phyloP scores from a whole-genome alignment of 2,113 vertebrate species.

The Aldabrachelys gigantea region DNA sequence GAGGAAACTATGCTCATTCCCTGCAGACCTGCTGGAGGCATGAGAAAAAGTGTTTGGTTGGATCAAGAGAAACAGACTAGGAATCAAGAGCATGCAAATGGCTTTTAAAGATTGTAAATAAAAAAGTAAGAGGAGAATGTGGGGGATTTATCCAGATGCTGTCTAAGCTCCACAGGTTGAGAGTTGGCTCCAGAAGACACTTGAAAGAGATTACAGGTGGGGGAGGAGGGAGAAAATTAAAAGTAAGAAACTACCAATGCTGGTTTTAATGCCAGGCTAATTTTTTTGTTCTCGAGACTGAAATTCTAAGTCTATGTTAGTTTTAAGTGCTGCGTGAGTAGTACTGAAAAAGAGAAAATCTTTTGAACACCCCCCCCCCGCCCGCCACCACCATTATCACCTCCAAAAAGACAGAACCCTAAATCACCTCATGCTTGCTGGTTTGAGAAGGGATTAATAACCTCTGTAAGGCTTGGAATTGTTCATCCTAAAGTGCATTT shows the following conservation, averaged over 20 bases:
- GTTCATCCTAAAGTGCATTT: neutral
- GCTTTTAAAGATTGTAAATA: neutral
- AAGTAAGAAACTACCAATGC: neutral
- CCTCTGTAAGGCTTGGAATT: neutral
- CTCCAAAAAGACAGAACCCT: neutral
- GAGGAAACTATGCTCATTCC: neutral
- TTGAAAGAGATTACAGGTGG: neutral
- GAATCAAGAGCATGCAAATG: neutral
- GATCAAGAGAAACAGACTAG: neutral
- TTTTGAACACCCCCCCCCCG: neutral
- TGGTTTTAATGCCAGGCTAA: constrained; percentile 33
- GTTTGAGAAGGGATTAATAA: constrained; percentile 3
- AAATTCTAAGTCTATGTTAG: constrained; percentile 18
- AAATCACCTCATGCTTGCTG: neutral
- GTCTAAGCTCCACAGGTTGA: neutral
- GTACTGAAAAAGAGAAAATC: neutral
- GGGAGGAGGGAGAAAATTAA: neutral
- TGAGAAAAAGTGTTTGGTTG: neutral
- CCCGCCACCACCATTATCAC: neutral
- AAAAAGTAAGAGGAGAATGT: neutral
- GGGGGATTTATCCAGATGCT: neutral
- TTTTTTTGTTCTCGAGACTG: constrained; percentile 55
- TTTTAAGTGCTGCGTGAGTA: constrained; percentile 24
- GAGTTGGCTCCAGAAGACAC: neutral
- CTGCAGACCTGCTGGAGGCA: neutral